These are phyloP conservation scores for Pantelozetes paolii DNA, from an alignment of 2,888 invertebrate species.

Conservation along the genomic window DNA sequence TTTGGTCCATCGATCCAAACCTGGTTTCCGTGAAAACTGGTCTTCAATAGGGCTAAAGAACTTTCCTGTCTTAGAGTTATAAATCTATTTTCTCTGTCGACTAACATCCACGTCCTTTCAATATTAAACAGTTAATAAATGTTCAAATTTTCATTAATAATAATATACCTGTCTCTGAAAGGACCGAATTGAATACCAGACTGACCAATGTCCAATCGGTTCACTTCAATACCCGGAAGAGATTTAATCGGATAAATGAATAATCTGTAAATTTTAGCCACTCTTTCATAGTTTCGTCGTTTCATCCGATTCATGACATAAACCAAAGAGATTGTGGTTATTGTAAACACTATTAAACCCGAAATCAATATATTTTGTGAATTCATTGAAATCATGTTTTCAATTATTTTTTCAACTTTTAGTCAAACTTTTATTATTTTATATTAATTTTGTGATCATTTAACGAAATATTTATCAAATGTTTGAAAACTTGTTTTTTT, in stretches of 20 bases:
- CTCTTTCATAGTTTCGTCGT: not conserved
- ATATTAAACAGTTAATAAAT: too few species aligned
- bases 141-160: too few species aligned
- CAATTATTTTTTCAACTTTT: too few species aligned
- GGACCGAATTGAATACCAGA: constrained; percentile 30
- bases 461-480: too few species aligned
- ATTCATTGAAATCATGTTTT: too few species aligned
- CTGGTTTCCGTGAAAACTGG: constrained; percentile 22
- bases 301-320: not conserved
- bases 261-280: constrained; percentile 35
- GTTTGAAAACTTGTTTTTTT: too few species aligned
- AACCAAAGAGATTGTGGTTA: too few species aligned
- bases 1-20: constrained; percentile 35
- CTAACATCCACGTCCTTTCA: constrained; percentile 29
- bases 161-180: constrained; percentile 36
- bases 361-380: too few species aligned
- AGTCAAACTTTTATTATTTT: too few species aligned
- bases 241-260: constrained; percentile 44
- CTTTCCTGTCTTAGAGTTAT: constrained; percentile 32
- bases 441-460: too few species aligned
- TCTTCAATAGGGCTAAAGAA: constrained; percentile 23
- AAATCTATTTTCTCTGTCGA: constrained; percentile 32
- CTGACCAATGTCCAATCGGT: not conserved
- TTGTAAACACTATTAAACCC: too few species aligned
- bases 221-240: constrained; percentile 41